Conservation (phyloP, 2,888 invertebrate species). For the Rugalucina vietnamica region DNA sequence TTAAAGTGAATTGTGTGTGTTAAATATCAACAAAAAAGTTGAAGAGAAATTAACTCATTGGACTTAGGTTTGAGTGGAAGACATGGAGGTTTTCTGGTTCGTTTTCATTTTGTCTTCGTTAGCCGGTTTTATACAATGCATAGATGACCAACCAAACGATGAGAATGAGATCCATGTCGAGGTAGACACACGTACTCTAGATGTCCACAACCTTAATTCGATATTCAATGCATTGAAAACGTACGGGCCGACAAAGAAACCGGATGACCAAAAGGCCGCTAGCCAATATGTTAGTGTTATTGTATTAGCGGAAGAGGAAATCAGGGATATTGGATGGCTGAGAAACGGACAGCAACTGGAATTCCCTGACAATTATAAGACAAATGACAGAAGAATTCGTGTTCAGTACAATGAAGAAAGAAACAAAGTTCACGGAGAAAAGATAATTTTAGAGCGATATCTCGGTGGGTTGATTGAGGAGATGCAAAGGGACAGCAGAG, state of each 20-base stretch:
- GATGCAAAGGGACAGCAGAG: background rate
- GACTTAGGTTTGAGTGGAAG: too few relatives aligned
- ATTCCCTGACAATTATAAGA: background rate
- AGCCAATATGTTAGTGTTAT: background rate
- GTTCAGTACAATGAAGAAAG: background rate
- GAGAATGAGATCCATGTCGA: background rate
- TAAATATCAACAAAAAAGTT: too few relatives aligned
- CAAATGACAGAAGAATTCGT: background rate
- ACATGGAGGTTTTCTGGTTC: too few relatives aligned
- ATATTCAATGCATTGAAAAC: background rate
- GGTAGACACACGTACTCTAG: background rate
- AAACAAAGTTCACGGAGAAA: background rate
- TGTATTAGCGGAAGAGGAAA: background rate
- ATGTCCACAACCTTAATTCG: background rate
- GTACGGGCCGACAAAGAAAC: background rate
- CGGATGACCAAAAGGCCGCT: background rate
- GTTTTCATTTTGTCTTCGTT: too few relatives aligned
- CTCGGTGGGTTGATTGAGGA: background rate
- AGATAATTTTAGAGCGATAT: background rate
- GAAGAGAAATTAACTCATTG: too few relatives aligned
- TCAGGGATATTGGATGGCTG: background rate
- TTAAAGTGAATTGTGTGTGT: too few relatives aligned
- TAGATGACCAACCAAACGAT: too few relatives aligned
- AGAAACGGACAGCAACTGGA: too few relatives aligned
- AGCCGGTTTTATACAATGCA: too few relatives aligned